Evolutionary conservation across 2,113 vertebrate genomes (phyloP).

Genomic region (Gymnobelideus leadbeateri): DNA sequence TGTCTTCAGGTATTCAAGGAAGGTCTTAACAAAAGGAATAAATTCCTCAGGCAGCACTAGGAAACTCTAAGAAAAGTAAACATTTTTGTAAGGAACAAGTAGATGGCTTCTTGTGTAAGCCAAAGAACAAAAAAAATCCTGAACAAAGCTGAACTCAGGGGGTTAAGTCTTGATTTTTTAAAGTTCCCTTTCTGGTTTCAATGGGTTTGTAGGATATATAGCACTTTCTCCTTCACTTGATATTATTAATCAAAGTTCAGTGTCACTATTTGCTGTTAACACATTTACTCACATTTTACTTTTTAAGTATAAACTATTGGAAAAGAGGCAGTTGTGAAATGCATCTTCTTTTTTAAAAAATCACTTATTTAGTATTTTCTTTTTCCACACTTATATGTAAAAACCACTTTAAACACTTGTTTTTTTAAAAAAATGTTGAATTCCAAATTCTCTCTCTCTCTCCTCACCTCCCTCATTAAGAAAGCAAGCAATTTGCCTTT

Average conservation of each 20-base stretch:
- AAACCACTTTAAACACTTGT: background rate
- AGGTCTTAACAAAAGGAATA: conserved; percentile 8
- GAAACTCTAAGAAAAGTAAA: background rate
- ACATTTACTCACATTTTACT: background rate
- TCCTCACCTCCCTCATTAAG: background rate
- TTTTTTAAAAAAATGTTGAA: background rate
- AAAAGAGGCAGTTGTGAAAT: background rate
- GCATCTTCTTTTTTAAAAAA: background rate
- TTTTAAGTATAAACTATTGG: background rate
- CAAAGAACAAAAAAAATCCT: background rate
- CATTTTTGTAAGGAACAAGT: background rate
- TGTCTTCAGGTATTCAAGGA: background rate
- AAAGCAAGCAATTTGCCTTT: background rate
- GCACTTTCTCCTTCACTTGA: background rate
- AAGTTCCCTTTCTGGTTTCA: background rate
- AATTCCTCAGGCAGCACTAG: background rate
- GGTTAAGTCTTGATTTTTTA: background rate
- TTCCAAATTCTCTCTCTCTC: background rate
- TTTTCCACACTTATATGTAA: background rate
- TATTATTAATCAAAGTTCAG: conserved; percentile 11
- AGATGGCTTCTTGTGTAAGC: background rate
- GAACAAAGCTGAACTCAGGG: background rate
- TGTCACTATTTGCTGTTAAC: background rate
- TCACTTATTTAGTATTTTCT: background rate
- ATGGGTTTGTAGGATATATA: background rate